A percentile compares a stretch with the other conserved stretches of the same genome.
Conservation (phyloP, 2,113 vertebrate genomes). For the Oxyruncus cristatus region DNA sequence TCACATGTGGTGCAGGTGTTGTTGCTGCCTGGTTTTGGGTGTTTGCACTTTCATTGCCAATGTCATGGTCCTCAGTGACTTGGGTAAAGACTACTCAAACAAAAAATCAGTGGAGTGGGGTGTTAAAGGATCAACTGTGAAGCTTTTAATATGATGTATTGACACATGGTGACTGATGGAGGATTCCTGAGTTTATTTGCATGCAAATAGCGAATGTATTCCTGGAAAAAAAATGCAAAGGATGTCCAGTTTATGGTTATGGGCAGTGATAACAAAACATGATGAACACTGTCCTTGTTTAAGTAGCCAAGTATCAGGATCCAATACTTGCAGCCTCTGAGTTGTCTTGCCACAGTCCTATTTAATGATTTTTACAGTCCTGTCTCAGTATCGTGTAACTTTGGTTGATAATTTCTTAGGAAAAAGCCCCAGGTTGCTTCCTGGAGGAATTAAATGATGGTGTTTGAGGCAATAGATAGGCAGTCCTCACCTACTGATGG, state of each 20-base stretch:
- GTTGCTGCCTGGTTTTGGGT: background rate
- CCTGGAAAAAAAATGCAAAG: background rate
- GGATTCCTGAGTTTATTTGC: background rate
- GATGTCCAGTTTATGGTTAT: background rate
- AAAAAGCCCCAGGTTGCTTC: background rate
- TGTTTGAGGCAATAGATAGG: background rate
- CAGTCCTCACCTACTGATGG: background rate
- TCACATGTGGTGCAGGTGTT: background rate
- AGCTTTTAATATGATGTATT: background rate
- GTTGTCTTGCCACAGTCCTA: background rate
- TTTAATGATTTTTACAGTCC: background rate
- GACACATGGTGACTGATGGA: background rate
- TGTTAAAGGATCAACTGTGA: background rate
- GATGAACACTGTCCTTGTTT: background rate
- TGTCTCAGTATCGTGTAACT: rapidly evolving
- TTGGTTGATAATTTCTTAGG: background rate
- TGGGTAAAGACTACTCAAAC: background rate
- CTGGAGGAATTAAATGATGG: background rate
- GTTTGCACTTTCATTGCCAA: background rate
- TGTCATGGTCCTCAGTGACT: background rate
- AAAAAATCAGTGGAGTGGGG: too few species aligned
- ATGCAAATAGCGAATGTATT: background rate
- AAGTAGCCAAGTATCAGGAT: background rate
- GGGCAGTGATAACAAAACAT: background rate
- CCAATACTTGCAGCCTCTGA: background rate